Conservation (phyloP, 2,888 invertebrate genomes). For the Cartodere bifasciata region DNA sequence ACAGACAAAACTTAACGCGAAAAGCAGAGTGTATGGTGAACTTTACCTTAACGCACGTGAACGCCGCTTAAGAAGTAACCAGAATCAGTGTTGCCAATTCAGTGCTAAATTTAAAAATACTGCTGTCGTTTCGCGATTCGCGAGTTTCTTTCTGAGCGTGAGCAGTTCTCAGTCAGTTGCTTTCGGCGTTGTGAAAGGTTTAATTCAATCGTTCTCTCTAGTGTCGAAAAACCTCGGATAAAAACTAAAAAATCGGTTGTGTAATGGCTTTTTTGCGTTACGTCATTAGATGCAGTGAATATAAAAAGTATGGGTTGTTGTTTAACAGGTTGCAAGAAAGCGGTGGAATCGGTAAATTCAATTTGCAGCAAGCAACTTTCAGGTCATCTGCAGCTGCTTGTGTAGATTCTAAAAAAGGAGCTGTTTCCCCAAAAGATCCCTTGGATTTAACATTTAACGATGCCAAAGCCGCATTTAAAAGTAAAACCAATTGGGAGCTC, state of each 20-base stretch:
- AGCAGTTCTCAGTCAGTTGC: background rate
- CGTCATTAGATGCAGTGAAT: constrained; percentile 33
- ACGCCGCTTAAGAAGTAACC: too few relatives aligned
- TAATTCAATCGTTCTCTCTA: constrained; percentile 4
- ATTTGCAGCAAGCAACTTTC: constrained; percentile 20
- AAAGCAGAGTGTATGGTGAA: too few relatives aligned
- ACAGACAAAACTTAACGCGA: too few relatives aligned
- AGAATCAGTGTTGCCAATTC: too few relatives aligned
- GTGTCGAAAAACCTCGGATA: constrained; percentile 11
- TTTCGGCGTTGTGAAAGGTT: background rate
- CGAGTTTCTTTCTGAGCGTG: background rate
- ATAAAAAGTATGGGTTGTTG: constrained; percentile 31
- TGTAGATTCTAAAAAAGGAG: background rate
- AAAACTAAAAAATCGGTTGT: constrained; percentile 8
- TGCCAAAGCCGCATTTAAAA: constrained; percentile 84
- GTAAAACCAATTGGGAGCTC: constrained; percentile 88
- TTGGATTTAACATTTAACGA: constrained; percentile 80
- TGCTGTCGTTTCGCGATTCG: too few relatives aligned
- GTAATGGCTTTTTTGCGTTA: constrained; percentile 39
- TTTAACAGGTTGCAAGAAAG: constrained; percentile 23
- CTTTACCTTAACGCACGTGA: too few relatives aligned
- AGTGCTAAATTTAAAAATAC: too few relatives aligned
- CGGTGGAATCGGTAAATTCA: constrained; percentile 23
- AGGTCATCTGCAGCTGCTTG: constrained; percentile 2
- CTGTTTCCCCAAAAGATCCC: constrained; percentile 1